A percentile compares a stretch with the other conserved stretches of the same genome.
These are phyloP conservation scores for Parazoanthus darwini DNA, from an alignment of 92 coral and sea anemone genomes.

Conservation along the genomic window DNA sequence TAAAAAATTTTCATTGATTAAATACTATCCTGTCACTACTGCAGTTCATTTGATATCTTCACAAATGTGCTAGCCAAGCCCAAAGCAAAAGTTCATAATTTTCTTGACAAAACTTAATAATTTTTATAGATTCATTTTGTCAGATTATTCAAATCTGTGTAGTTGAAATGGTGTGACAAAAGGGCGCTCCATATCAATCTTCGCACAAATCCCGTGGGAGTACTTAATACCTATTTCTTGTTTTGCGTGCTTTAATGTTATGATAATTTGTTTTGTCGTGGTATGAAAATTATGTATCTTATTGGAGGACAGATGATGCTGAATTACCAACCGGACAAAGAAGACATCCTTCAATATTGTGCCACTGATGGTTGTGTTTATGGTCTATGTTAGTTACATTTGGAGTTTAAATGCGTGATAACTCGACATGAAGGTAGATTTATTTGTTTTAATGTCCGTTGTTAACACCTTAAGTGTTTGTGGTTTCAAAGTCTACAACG, in stretches of 20 bases:
- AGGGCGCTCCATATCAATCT: not conserved
- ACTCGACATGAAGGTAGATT: constrained; percentile 30
- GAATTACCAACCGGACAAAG: constrained; percentile 8
- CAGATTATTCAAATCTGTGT: not conserved
- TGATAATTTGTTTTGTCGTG: constrained; percentile 21
- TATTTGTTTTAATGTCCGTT: not conserved
- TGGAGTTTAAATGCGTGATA: not conserved
- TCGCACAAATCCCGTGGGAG: constrained; percentile 20
- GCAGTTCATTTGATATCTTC: not conserved
- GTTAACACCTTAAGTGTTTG: not conserved
- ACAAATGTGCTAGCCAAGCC: not conserved
- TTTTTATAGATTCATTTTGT: not conserved
- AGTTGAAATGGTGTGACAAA: not conserved
- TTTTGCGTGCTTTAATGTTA: constrained; percentile 9
- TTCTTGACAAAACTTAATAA: not conserved
- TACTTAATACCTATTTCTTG: not conserved
- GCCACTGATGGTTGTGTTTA: not conserved
- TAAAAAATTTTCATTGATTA: not conserved
- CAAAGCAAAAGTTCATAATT: constrained; percentile 8
- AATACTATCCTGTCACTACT: not conserved
- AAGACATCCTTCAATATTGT: not conserved
- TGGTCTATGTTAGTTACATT: not conserved
- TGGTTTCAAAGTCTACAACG: not conserved
- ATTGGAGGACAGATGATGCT: constrained; percentile 16
- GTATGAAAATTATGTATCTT: constrained; percentile 18